Conservation (phyloP, 2,888 invertebrate species). For the Leptura quadrifasciata region DNA sequence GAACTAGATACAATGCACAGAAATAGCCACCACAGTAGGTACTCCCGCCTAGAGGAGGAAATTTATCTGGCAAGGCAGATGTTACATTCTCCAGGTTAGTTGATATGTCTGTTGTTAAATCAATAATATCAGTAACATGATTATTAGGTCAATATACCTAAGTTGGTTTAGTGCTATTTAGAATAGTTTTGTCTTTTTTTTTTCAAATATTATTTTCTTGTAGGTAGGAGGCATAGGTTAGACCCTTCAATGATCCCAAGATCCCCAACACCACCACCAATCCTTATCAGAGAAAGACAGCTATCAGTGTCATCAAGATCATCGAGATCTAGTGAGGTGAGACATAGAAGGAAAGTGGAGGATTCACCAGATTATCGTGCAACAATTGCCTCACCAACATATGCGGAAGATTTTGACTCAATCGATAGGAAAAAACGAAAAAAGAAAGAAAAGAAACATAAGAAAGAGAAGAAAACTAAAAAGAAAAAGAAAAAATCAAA, state of each 20-base stretch:
- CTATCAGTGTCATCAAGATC: slow-evolving; percentile 72
- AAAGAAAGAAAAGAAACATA: slow-evolving; percentile 84
- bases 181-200: neutral
- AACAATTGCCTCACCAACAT: slow-evolving; percentile 59
- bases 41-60: slow-evolving; percentile 68
- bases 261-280: slow-evolving; percentile 73
- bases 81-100: slow-evolving; percentile 66
- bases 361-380: slow-evolving; percentile 65
- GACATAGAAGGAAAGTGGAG: slow-evolving; percentile 69
- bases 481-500: slow-evolving; percentile 84
- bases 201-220: slow-evolving; percentile 38
- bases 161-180: neutral
- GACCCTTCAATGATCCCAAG: slow-evolving; percentile 74
- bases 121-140: slow-evolving; percentile 9
- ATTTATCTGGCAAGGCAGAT: slow-evolving; percentile 65
- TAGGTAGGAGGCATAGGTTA: slow-evolving; percentile 66
- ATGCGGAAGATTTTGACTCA: slow-evolving; percentile 75
- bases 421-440: slow-evolving; percentile 69
- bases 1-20: slow-evolving; percentile 70
- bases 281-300: slow-evolving; percentile 71
- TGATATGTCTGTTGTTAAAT: slow-evolving; percentile 18
- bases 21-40: slow-evolving; percentile 66
- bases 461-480: slow-evolving; percentile 79
- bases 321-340: slow-evolving; percentile 70
- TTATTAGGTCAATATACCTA: slow-evolving; percentile 29